Evolutionary conservation across 2,113 vertebrate genomes (phyloP).

Genomic region (Istiophorus platypterus): DNA sequence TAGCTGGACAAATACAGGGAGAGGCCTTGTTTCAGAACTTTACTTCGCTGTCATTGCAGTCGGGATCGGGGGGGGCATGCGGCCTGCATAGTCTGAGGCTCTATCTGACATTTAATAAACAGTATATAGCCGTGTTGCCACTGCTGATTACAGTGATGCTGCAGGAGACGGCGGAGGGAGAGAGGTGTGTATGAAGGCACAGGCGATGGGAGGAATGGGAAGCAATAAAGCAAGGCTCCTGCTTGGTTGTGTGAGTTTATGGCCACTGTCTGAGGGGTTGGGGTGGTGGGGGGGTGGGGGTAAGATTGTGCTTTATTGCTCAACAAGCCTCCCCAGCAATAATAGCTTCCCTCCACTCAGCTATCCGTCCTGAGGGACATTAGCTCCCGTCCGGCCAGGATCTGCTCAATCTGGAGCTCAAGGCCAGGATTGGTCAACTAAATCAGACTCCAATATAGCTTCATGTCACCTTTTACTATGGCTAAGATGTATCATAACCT

Average conservation of each 20-base stretch:
- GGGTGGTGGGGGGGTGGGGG: slow-evolving; percentile 56
- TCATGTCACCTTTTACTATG: slow-evolving; percentile 56
- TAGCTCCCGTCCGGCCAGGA: slow-evolving; percentile 65
- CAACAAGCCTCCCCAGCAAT: slow-evolving; percentile 76
- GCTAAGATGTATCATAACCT: slow-evolving; percentile 47
- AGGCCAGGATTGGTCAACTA: slow-evolving; percentile 72
- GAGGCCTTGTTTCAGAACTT: slow-evolving; percentile 28
- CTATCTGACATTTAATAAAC: slow-evolving; percentile 72
- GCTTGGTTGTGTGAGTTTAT: slow-evolving; percentile 74
- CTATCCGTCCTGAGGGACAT: slow-evolving; percentile 65
- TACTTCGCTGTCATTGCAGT: slow-evolving; percentile 37
- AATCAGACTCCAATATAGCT: slow-evolving; percentile 64
- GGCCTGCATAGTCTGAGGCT: slow-evolving; percentile 28
- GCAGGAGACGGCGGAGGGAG: slow-evolving; percentile 47
- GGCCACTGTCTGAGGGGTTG: slow-evolving; percentile 59
- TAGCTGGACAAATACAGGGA: slow-evolving; percentile 32
- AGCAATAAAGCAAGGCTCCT: slow-evolving; percentile 68
- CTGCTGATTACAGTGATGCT: slow-evolving; percentile 62
- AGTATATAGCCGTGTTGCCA: slow-evolving; percentile 57
- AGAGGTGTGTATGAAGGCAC: slow-evolving; percentile 37
- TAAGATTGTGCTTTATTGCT: slow-evolving; percentile 82
- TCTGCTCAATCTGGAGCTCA: slow-evolving; percentile 71
- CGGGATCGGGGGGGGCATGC: slow-evolving; percentile 15
- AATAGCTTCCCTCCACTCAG: slow-evolving; percentile 56
- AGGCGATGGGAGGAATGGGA: slow-evolving; percentile 30